Base-by-base conservation (phyloP, 92 coral and sea anemone genomes). In the Porites evermanni region DNA sequence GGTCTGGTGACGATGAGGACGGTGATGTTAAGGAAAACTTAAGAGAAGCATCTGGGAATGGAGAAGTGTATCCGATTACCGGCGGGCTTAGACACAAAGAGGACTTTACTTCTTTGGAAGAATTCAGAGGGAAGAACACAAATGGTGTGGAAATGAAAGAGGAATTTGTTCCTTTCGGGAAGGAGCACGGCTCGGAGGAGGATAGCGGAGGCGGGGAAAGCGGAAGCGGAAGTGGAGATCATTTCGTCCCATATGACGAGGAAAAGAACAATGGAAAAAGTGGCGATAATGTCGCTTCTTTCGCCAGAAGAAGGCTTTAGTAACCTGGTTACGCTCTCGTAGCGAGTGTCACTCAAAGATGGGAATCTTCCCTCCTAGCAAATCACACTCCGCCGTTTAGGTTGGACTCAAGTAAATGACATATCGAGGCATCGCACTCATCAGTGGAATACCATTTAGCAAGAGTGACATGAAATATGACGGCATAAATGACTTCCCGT, bases 1-100 rank as follows among this genome's bases (percentile, higher is more conserved):
- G 76, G n/a, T 88, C 91, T 64, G 91, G 91, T 1, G 88, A 82
- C 61, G 72, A 74, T 2, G 82, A 59, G 19, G 70, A 67, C 1
- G 88, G 72, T 64, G 77, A 72, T 12, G 87, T 52, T 24, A 61
- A 67, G 11, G 74, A 73, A 1, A 66, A n/a, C 7, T 50, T 19
- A 21, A 73, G 80, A 26, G 72, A 83, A 51, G 87, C 38, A 19
- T 73, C 87, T 83, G 87, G 87, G 53, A 29, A 82, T 19, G 70
- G 19, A 54, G 56, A 60, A 11, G 50, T 56, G 79, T 73, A 73
- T 64, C 79, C 64, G n/a, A 12, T 74, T 16, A 53, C 64, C 71
- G 50, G 51, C 4, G 80, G 87, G 6, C 53, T 83, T 0, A 53
- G 74, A 74, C 53, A 21, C n/a, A 83, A 83, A 74, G 53, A 61